Conservation (phyloP, 2,888 invertebrate genomes). For the Drosophila bunnanda region DNA sequence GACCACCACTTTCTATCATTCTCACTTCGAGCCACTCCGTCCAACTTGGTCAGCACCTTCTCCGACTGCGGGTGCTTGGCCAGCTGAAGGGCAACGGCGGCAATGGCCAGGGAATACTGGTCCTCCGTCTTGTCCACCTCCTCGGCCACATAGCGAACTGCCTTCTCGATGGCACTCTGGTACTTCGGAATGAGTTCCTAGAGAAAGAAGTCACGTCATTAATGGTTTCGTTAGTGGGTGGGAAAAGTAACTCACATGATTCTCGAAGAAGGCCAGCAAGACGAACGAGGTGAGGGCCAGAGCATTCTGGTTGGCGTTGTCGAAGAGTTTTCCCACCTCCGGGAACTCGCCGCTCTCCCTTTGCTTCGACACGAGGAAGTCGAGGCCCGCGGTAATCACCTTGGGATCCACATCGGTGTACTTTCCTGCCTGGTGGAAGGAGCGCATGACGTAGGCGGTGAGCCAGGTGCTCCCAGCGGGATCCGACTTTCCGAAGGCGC, state of each 20-base stretch:
- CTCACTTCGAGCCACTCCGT: constrained; percentile 85
- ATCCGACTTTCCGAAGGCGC: constrained; percentile 91
- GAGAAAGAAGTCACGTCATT: background rate
- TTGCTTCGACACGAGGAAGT: constrained; percentile 90
- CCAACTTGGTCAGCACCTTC: constrained; percentile 87
- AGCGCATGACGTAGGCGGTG: constrained; percentile 93
- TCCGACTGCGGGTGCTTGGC: constrained; percentile 90
- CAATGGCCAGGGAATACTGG: constrained; percentile 91
- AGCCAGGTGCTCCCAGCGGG: constrained; percentile 90
- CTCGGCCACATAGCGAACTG: constrained; percentile 90
- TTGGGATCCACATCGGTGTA: constrained; percentile 90
- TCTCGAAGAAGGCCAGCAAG: constrained; percentile 90
- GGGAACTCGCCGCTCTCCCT: constrained; percentile 91
- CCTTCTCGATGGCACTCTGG: constrained; percentile 90
- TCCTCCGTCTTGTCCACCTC: constrained; percentile 88
- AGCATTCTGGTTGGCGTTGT: constrained; percentile 87
- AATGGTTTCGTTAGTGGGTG: background rate
- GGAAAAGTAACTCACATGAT: constrained; percentile 83
- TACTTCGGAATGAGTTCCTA: constrained; percentile 84
- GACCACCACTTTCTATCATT: constrained; percentile 92
- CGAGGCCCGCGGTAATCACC: constrained; percentile 88
- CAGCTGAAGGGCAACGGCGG: constrained; percentile 90
- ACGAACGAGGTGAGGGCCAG: constrained; percentile 93
- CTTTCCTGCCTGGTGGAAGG: constrained; percentile 90
- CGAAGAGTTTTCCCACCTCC: constrained; percentile 90